Evolutionary conservation across 2,888 invertebrate genomes (phyloP).

Genomic region (Ditula angustiorana): DNA sequence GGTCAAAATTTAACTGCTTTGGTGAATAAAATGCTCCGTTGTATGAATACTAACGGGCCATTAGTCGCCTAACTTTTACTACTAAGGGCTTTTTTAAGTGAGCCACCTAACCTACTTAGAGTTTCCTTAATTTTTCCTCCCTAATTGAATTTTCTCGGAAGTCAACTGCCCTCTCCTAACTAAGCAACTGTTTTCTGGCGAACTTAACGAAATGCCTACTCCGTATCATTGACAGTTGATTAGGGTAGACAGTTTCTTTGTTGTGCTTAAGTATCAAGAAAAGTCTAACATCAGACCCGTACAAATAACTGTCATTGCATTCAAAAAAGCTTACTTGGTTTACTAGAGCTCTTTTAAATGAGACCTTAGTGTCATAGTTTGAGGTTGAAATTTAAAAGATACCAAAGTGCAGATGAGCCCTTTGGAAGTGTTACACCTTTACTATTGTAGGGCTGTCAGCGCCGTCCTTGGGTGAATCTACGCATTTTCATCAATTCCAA

Average conservation of each 20-base stretch:
- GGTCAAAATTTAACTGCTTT: no score
- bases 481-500: not conserved
- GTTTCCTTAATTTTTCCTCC: not conserved
- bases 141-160: not conserved
- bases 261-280: slow-evolving; percentile 29
- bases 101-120: not conserved
- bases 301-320: not conserved
- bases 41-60: no score
- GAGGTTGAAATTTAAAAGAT: not conserved
- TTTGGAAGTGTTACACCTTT: not conserved
- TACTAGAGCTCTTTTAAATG: not conserved
- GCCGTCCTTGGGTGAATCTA: slow-evolving; percentile 1
- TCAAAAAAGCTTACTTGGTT: not conserved
- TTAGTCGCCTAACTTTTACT: not conserved
- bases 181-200: slow-evolving; percentile 13
- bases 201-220: slow-evolving; percentile 14
- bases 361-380: not conserved
- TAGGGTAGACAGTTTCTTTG: slow-evolving; percentile 31
- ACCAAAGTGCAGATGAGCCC: not conserved
- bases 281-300: slow-evolving; percentile 10
- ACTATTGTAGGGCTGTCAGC: slow-evolving; percentile 12
- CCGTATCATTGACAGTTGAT: slow-evolving; percentile 28
- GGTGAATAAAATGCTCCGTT: no score
- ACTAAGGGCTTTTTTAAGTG: not conserved
- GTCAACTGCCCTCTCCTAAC: slow-evolving; percentile 2